Base-by-base conservation (phyloP, 2,797 vertebrate species). In the Smutsia gigantea region DNA sequence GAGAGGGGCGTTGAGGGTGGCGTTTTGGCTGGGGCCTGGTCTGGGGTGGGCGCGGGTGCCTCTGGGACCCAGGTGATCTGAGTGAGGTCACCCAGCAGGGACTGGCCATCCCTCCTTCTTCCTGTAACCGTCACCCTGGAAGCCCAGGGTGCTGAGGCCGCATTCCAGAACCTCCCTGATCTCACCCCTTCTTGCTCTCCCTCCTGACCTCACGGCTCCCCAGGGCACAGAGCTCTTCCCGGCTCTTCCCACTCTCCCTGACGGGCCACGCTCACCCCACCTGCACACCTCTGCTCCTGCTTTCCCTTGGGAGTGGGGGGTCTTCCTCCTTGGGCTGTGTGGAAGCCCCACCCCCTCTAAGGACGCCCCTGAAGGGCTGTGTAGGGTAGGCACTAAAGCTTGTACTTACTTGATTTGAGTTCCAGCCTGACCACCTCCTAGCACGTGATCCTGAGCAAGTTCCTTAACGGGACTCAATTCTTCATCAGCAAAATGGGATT, bases 221-320 rank as follows among this genome's bases (percentile, higher is more conserved):
- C 31, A 13, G 5, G 25, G 42, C 34, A 29, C 23, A 31, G 88
- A 11, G 9, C 11, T 29, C 17, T 14, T 37, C 51, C 63, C 42
- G 7, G 9, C 8, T 29, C 17, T 14, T 37, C 51, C 63, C 51
- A 21, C 1, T 11, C 23, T 25, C 61, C 68, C 4, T 3, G 19
- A 18, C 3, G 2, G 14, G 5, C 1, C 31, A 5, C 0, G 19
- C 69, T 5, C 0, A 66, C 31, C n/a, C 51, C 23, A 46, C 37
- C 57, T 25, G 18, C 37, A 29, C 3, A 18, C 17, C 61, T 85
- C 18, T 4, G 37, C 64, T 19, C 8, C 46, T 1, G 46, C 46
- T 12, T 46, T 46, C 46, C 46, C 46, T 46, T 46, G 46, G 46
- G 46, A 11, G 46, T 46, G 10, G 46, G 46, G 46, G 46, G 46